Evolutionary conservation across 2,113 vertebrate genomes (phyloP).

Genomic region (Ceratotherium simum): DNA sequence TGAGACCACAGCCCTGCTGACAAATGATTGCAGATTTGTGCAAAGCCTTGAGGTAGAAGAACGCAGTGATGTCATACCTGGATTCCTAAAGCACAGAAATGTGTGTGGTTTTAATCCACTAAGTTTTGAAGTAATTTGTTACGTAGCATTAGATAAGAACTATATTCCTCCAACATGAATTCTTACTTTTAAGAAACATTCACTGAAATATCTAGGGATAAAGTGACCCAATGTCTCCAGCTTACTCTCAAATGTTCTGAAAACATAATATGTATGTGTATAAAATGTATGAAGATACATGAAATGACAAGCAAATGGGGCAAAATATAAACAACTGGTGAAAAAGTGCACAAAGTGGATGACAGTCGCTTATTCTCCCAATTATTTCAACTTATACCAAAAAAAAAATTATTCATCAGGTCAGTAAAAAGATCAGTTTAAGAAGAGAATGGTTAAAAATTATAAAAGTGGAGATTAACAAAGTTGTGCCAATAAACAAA

Average conservation of each 20-base stretch:
- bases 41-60: not conserved
- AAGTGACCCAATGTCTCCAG: not conserved
- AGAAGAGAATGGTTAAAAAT: not conserved
- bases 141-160: not conserved
- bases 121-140: not conserved
- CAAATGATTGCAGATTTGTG: not conserved
- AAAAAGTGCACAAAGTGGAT: not conserved
- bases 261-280: not conserved
- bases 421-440: not conserved
- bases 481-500: not conserved
- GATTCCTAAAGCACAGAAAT: not conserved
- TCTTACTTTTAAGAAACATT: not conserved
- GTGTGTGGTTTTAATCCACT: not conserved
- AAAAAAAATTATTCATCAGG: not conserved
- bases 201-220: not conserved
- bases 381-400: not conserved
- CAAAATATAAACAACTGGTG: not conserved
- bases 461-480: not conserved
- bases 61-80: accelerated
- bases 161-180: not conserved
- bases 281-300: not conserved
- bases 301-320: not conserved
- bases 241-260: not conserved
- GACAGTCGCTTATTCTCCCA: not conserved
- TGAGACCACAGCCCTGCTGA: not conserved